Evolutionary conservation across 2,888 invertebrate species (phyloP).

Genomic region (Hydriomena furcata): DNA sequence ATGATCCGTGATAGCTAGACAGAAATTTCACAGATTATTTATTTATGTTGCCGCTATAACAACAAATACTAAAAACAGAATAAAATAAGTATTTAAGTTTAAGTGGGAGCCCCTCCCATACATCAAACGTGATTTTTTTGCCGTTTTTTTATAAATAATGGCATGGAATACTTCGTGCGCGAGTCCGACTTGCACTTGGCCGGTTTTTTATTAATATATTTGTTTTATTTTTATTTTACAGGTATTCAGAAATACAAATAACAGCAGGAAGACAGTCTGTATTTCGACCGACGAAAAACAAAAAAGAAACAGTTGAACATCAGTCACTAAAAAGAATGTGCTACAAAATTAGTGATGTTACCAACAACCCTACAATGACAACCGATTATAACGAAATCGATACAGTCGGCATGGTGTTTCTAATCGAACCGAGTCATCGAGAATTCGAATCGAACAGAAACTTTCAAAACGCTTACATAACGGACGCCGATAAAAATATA

Average conservation of each 20-base stretch:
- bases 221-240: slow-evolving; percentile 47
- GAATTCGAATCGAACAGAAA: slow-evolving; percentile 62
- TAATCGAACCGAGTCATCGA: slow-evolving; percentile 74
- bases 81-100: too few species aligned
- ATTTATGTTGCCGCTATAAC: too few species aligned
- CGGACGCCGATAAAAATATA: slow-evolving; percentile 80
- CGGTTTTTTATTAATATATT: neutral
- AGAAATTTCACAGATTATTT: too few species aligned
- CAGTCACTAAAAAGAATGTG: slow-evolving; percentile 60
- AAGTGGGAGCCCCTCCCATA: too few species aligned
- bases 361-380: slow-evolving; percentile 45
- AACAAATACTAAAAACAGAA: too few species aligned
- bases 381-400: slow-evolving; percentile 88
- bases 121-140: too few species aligned
- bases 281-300: slow-evolving; percentile 60
- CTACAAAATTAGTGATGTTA: slow-evolving; percentile 73
- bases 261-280: slow-evolving; percentile 79
- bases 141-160: too few species aligned
- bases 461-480: slow-evolving; percentile 84
- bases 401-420: slow-evolving; percentile 86
- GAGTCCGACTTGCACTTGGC: too few species aligned
- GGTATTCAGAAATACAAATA: slow-evolving; percentile 80
- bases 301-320: slow-evolving; percentile 39
- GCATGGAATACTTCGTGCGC: too few species aligned
- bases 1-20: too few species aligned